Percentiles rank a stretch among this genome's conserved stretches.
phyloP scores from a whole-genome alignment of 2,113 vertebrate species.

The Macquaria ambigua region DNA sequence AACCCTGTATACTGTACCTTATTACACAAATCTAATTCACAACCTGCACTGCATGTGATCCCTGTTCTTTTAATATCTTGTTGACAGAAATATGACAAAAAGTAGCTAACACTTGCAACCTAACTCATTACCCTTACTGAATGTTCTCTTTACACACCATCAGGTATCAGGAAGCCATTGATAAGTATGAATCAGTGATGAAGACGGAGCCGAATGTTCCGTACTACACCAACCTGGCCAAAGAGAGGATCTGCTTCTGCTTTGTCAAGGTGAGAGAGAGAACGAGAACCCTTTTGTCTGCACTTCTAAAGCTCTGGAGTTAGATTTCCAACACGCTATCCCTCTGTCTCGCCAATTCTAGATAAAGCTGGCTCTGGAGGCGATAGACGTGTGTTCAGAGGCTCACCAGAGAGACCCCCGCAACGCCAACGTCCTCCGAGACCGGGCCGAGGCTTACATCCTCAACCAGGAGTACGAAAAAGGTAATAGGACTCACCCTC shows the following conservation, averaged over 20 bases:
- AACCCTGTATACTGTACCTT: background rate
- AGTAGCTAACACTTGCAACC: background rate
- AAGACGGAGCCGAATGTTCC: constrained; percentile 83
- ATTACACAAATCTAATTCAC: background rate
- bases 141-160: background rate
- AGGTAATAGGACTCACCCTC: constrained; percentile 67
- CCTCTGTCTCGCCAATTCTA: constrained; percentile 32
- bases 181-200: constrained; percentile 86
- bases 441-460: constrained; percentile 88
- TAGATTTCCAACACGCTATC: background rate
- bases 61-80: background rate
- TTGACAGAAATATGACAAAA: background rate
- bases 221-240: constrained; percentile 85
- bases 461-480: constrained; percentile 88
- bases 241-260: constrained; percentile 88
- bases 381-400: constrained; percentile 86
- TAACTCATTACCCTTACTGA: background rate
- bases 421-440: constrained; percentile 84
- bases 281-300: background rate
- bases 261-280: constrained; percentile 82
- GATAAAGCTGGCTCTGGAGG: constrained; percentile 77
- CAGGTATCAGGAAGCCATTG: constrained; percentile 86
- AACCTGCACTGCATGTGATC: background rate
- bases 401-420: constrained; percentile 87
- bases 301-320: background rate